phyloP scores from a whole-genome alignment of 2,113 vertebrate genomes.

The Verasper variegatus region DNA sequence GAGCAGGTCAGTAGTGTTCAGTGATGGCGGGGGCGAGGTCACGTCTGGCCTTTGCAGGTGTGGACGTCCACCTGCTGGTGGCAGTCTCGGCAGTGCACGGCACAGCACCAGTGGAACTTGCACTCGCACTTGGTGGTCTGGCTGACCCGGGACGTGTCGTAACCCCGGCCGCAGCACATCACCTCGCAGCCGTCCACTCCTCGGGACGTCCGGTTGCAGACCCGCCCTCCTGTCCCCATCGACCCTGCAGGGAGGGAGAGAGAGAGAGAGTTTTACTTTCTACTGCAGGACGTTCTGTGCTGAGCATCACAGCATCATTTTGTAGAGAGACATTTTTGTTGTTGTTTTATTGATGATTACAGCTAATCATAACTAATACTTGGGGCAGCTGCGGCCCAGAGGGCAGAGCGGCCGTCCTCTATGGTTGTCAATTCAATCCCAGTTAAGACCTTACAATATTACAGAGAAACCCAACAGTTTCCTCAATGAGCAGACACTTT shows the following conservation, averaged over 20 bases:
- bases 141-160: constrained; percentile 90
- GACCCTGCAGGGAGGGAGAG: constrained; percentile 82
- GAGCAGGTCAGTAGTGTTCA: not conserved
- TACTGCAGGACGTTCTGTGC: too few relatives aligned
- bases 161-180: constrained; percentile 96
- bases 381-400: too few relatives aligned
- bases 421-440: too few relatives aligned
- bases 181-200: constrained; percentile 94
- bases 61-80: constrained; percentile 91
- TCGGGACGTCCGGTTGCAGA: constrained; percentile 91
- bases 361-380: too few relatives aligned
- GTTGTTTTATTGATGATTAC: too few relatives aligned
- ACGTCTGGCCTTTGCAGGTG: constrained; percentile 92
- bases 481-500: too few relatives aligned
- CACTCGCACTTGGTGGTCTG: constrained; percentile 93
- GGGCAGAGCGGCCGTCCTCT: too few relatives aligned
- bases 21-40: constrained; percentile 46
- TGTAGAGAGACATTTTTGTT: too few relatives aligned
- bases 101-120: constrained; percentile 97
- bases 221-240: constrained; percentile 88
- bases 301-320: too few relatives aligned
- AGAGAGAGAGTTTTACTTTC: not conserved
- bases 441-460: too few relatives aligned
- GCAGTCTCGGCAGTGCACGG: constrained; percentile 94
- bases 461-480: too few relatives aligned